Evolutionary conservation across 2,888 invertebrate genomes (phyloP).

Genomic region (Seladonia tumulorum): DNA sequence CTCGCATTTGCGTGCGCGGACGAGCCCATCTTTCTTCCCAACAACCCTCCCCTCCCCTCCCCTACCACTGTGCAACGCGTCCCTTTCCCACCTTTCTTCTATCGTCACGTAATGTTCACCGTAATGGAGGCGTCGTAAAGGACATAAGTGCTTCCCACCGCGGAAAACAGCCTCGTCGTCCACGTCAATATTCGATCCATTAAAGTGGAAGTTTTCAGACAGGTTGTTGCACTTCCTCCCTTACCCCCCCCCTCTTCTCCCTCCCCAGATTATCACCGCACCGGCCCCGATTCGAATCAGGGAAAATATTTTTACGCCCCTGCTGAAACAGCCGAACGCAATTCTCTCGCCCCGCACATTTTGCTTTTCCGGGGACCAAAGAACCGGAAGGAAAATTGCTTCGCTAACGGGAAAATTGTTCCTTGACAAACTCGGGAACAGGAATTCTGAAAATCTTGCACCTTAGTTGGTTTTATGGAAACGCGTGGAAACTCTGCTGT

Average conservation of each 20-base stretch:
- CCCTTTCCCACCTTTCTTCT: conserved; percentile 39
- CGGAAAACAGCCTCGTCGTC: conserved; percentile 48
- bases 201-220: conserved; percentile 63
- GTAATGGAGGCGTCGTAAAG: conserved; percentile 69
- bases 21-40: conserved; percentile 68
- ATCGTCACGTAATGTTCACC: conserved; percentile 65
- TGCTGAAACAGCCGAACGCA: background rate
- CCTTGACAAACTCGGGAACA: background rate
- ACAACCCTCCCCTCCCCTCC: conserved; percentile 35
- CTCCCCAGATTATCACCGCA: background rate
- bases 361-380: background rate
- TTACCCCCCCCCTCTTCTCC: no score
- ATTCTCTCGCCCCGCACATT: background rate
- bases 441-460: background rate
- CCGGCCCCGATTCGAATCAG: conserved; percentile 32
- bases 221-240: conserved; percentile 36
- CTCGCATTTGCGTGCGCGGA: conserved; percentile 70
- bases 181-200: conserved; percentile 60
- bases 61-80: background rate
- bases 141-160: conserved; percentile 62
- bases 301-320: conserved; percentile 42
- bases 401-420: background rate
- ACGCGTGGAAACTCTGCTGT: no score
- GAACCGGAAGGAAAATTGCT: background rate
- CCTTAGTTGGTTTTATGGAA: background rate